A percentile compares a stretch with the other conserved stretches of the same genome.
These are phyloP conservation scores for Bellardia bayeri DNA, from an alignment of 2,888 invertebrate species.

Conservation along the genomic window DNA sequence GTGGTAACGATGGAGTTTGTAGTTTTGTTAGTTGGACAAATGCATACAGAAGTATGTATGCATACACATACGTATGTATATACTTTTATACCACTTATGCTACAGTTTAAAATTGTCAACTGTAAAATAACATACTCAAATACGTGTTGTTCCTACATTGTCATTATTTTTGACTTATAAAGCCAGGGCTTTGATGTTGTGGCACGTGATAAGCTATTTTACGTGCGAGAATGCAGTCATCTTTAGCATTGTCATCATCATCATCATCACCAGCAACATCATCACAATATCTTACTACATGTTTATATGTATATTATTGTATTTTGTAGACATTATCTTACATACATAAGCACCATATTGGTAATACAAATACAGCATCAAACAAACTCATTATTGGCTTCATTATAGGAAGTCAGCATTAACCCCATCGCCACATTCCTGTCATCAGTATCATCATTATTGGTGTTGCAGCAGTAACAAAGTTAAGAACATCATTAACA, in stretches of 20 bases:
- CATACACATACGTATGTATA: background rate
- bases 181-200: conserved; percentile 76
- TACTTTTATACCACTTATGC: conserved; percentile 59
- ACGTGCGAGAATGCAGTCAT: conserved; percentile 78
- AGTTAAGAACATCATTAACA: conserved; percentile 19
- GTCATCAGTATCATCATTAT: conserved; percentile 15
- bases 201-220: conserved; percentile 79
- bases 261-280: conserved; percentile 16
- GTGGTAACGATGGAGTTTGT: background rate
- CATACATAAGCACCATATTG: background rate
- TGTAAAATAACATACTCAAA: conserved; percentile 75
- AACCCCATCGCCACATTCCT: background rate
- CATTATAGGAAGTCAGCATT: conserved; percentile 15
- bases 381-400: conserved; percentile 18
- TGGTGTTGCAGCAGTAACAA: conserved; percentile 14
- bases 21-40: background rate
- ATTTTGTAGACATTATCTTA: background rate
- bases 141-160: conserved; percentile 75
- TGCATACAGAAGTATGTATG: background rate
- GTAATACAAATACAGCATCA: background rate
- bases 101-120: conserved; percentile 72
- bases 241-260: conserved; percentile 27
- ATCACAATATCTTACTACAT: background rate
- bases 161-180: conserved; percentile 76
- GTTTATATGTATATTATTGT: background rate